Evolutionary conservation across 2,797 vertebrate genomes (phyloP).

Genomic region (Bucorvus abyssinicus): DNA sequence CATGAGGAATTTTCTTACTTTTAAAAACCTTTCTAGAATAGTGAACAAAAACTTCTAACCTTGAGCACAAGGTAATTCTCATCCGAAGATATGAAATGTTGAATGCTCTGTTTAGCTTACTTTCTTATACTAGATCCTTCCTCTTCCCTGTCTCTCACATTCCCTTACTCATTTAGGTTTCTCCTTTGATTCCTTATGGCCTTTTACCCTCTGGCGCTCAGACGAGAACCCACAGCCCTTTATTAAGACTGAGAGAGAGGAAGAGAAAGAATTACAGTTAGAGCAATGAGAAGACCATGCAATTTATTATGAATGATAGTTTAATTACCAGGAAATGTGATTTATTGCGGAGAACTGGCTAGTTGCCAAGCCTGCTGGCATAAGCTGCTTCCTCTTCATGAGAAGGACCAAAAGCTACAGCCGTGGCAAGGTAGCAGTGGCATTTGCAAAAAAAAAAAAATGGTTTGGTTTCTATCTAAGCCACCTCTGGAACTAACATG

Average conservation of each 20-base stretch:
- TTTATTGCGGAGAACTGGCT: background rate
- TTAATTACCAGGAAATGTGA: background rate
- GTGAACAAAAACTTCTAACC: background rate
- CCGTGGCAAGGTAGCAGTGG: background rate
- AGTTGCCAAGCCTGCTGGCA: background rate
- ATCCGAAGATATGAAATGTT: background rate
- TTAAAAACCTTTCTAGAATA: background rate
- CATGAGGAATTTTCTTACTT: background rate
- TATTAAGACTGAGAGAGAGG: background rate
- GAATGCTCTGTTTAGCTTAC: background rate
- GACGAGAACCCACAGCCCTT: background rate
- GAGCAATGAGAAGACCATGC: background rate
- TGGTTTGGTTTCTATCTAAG: background rate
- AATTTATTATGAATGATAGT: background rate
- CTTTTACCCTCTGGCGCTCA: background rate
- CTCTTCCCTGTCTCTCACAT: background rate
- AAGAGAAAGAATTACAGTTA: background rate
- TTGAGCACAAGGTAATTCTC: background rate
- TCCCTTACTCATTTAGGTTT: background rate
- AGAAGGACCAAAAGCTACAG: background rate
- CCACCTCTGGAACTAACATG: background rate
- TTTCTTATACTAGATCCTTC: background rate
- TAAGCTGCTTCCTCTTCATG: background rate
- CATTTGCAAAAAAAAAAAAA: background rate
- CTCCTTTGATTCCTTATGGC: background rate